phyloP scores from a whole-genome alignment of 1,140 invertebrate genomes.

The Stegodyphus dumicola region DNA sequence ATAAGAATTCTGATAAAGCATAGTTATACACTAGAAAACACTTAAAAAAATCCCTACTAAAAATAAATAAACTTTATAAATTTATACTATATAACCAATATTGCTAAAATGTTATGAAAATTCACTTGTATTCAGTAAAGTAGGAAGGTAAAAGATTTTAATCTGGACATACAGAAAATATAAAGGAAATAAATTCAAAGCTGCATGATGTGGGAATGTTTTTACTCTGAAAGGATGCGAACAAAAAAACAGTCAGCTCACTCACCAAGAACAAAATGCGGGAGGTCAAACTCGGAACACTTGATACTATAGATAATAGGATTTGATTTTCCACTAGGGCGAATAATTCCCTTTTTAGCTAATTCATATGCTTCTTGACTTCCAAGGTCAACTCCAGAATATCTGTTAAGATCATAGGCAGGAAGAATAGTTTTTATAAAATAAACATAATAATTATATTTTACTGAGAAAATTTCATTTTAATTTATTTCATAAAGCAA shows the following conservation, averaged over 20 bases:
- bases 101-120: not conserved
- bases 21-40: not conserved
- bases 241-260: not conserved
- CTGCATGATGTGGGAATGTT: not conserved
- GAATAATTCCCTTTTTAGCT: slow-evolving; percentile 80
- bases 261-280: slow-evolving; percentile 87
- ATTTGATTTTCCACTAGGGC: slow-evolving; percentile 77
- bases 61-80: not conserved
- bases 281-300: slow-evolving; percentile 82
- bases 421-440: not conserved
- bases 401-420: slow-evolving; percentile 69
- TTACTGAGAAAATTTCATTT: not conserved
- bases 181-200: not conserved
- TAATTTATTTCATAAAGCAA: no score
- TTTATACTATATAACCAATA: not conserved
- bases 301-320: slow-evolving; percentile 90
- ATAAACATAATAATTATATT: not conserved
- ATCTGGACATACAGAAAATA: not conserved
- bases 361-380: slow-evolving; percentile 91
- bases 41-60: slow-evolving; percentile 23
- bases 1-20: not conserved
- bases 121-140: not conserved
- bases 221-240: not conserved
- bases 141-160: not conserved
- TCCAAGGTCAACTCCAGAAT: slow-evolving; percentile 81